Base-by-base conservation (phyloP, 2,797 vertebrate species). In the Myotis daubentonii region DNA sequence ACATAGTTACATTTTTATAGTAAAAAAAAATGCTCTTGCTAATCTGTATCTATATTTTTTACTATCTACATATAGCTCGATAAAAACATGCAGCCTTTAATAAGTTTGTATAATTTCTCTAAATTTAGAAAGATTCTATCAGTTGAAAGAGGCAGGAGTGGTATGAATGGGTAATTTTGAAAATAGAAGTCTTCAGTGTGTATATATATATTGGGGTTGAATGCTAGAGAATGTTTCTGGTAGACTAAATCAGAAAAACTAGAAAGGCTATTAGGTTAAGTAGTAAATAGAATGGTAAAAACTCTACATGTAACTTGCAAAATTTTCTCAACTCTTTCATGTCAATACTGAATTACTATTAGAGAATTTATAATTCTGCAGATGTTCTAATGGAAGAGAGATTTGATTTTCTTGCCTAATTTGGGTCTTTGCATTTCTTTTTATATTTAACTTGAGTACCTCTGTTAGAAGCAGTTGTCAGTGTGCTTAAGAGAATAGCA, bases 1-100 rank as follows among this genome's bases (percentile, higher is more conserved):
- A 68, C 33, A 38, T 55, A 91, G 87, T 94, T 94, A 83, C 12
- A 55, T 97, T 93, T 96, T 96, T 93, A 72, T 89, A 79, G 47
- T 86, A 53, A 85, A 94, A 94, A 94, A 85, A 94, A 94, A 91
- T 94, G 83, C 36, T 79, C 92, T 88, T 95, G 65, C 60, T 95
- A 87, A 86, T 91, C 80, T 38, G 16, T 88, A 17, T 83, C 11
- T 33, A 51, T 33, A 76, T 28, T 90, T 94, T 94, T 57, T 94
- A 60, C n/a, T 87, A 2, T 25, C 22, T 53, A 83, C 13, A 70
- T 82, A 33, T n/a, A 87, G 36, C 20, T 92, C 92, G 12, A 71
- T 79, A 76, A 89, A 94, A 91, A 93, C 36, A 80, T 19, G 62
- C n/a, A 87, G 20, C 49, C 30, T 57, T 94, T 95, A 87, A 76